phyloP scores from a whole-genome alignment of 2,113 vertebrate genomes.

The Copsychus sechellarum region DNA sequence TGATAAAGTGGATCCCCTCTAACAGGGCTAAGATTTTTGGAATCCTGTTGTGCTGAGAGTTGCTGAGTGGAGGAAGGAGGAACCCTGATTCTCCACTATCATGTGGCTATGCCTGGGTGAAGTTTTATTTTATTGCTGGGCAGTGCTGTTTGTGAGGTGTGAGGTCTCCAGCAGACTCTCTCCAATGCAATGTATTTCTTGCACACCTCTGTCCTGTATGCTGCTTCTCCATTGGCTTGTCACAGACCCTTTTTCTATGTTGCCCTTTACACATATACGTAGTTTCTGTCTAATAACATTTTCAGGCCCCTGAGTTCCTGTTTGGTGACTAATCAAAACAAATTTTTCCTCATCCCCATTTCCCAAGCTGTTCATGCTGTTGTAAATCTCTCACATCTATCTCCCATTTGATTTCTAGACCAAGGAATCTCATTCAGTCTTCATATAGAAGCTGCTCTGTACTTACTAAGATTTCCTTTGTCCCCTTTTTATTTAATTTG shows the following conservation, averaged over 20 bases:
- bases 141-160: background rate
- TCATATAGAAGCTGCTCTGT: background rate
- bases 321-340: background rate
- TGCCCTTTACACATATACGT: background rate
- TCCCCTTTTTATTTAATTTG: background rate
- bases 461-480: background rate
- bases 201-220: background rate
- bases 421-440: background rate
- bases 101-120: rapidly evolving
- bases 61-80: background rate
- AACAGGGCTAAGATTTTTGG: background rate
- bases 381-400: background rate
- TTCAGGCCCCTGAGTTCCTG: background rate
- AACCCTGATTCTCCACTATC: background rate
- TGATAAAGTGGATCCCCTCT: background rate
- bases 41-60: background rate
- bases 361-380: background rate
- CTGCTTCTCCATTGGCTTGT: background rate
- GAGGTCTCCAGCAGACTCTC: background rate
- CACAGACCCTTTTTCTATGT: background rate
- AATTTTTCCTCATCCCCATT: background rate
- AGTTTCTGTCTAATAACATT: background rate
- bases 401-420: background rate
- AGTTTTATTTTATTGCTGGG: background rate
- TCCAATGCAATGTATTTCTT: background rate